Conservation (phyloP, 2,888 invertebrate genomes). For the Pammene aurita region DNA sequence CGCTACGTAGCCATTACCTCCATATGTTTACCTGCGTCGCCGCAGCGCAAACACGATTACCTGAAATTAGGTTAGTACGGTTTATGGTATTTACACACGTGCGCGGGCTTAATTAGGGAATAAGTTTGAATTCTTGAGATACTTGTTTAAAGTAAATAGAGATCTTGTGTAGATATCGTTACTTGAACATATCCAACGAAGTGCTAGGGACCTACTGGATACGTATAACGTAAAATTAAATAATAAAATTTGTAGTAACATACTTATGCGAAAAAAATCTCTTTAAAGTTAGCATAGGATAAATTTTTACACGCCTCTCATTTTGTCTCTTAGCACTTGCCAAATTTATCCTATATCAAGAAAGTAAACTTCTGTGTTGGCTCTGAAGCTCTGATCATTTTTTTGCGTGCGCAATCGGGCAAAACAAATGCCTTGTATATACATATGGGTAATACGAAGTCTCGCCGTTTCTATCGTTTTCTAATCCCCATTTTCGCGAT, state of each 20-base stretch:
- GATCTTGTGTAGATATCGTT: no score
- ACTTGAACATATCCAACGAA: no score
- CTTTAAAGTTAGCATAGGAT: no score
- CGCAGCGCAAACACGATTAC: slow-evolving; percentile 76
- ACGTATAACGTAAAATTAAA: no score
- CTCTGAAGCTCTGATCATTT: slow-evolving; percentile 1
- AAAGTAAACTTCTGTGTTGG: slow-evolving; percentile 15
- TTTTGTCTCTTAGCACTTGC: background rate
- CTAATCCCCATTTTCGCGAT: slow-evolving; percentile 81
- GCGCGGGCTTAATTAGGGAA: slow-evolving; percentile 48
- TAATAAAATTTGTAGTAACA: no score
- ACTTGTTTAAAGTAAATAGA: no score
- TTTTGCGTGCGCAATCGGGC: slow-evolving; percentile 39
- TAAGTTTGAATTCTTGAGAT: slow-evolving; percentile 40
- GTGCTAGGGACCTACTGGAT: no score
- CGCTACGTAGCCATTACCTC: slow-evolving; percentile 66
- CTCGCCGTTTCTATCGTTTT: slow-evolving; percentile 75
- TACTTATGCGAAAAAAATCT: no score
- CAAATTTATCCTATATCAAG: slow-evolving; percentile 1
- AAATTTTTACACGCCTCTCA: background rate
- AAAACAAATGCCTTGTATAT: slow-evolving; percentile 38
- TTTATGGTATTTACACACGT: slow-evolving; percentile 69
- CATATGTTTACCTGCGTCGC: slow-evolving; percentile 70
- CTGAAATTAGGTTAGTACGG: slow-evolving; percentile 77
- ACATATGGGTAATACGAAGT: slow-evolving; percentile 62